Base-by-base conservation (phyloP, 2,888 invertebrate genomes). In the Eupithecia dodoneata region DNA sequence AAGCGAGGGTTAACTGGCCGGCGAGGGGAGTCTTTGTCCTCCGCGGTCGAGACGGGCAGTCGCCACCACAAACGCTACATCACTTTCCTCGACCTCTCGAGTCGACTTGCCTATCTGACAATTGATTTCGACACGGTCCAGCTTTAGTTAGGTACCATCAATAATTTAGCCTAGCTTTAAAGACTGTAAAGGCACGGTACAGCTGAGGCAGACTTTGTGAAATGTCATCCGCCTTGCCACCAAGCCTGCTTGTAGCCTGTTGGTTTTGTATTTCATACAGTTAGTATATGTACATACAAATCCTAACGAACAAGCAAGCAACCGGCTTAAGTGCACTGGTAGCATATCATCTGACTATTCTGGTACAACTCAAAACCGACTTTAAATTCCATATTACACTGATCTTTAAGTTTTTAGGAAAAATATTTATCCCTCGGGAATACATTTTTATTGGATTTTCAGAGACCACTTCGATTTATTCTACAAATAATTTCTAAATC, bases 1-100 rank as follows among this genome's bases (percentile, higher is more conserved):
- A 59, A 59, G 55, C 55, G 55, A 82, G 84, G 84, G 82, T 83
- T 82, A 82, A 86, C 81, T 77, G 73, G 75, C 73, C 77, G 72
- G 49, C 55, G 47, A 75, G 77, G 77, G 77, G 63, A 72, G 72
- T 71, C 59, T 73, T 71, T 75, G 85, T 83, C 80, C 83, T 81
- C 76, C 81, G 85, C 83, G 86, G 88, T 9, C n/a, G 55, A 87
- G 90, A 89, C 89, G 86, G 80, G 79, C 85, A 87, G 90, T 85
- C 90, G 88, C 89, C 89, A 83, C 81, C 74, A 82, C 74, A n/a
- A 67, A 45, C 73, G 69, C 72, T 71, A 71, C 65, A 67, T 49
- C 65, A 65, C 69, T 65, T 42, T 69, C 66, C 47, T 76, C 69
- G 74, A 71, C 44, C 55, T 70, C 75, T 55, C 45, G 30, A 75